Conservation (phyloP, 2,888 invertebrate genomes). For the Amiota communis region DNA sequence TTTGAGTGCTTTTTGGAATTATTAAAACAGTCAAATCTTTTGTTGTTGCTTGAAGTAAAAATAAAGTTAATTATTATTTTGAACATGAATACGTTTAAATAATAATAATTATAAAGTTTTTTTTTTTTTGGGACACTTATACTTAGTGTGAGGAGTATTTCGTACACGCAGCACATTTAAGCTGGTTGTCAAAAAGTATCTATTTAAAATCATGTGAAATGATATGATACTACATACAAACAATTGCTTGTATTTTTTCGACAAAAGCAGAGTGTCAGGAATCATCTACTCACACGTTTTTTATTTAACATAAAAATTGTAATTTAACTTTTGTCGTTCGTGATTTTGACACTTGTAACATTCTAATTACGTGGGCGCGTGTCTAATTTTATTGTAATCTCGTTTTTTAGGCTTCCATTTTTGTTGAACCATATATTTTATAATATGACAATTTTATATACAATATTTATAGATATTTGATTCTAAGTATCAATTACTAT, state of each 20-base stretch:
- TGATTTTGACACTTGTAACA: constrained; percentile 53
- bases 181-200: constrained; percentile 2
- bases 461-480: constrained; percentile 53
- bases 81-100: constrained; percentile 1
- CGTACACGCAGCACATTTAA: constrained; percentile 13
- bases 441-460: constrained; percentile 24
- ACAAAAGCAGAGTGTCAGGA: neutral
- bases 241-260: neutral
- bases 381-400: constrained; percentile 39
- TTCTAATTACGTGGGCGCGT: constrained; percentile 67
- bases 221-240: too few relatives aligned
- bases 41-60: neutral
- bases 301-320: constrained; percentile 1
- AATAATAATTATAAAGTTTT: constrained; percentile 24
- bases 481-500: neutral
- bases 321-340: neutral
- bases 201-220: constrained; percentile 15
- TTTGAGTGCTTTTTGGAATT: too few relatives aligned
- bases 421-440: too few relatives aligned
- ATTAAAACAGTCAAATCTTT: constrained; percentile 16
- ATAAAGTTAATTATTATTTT: constrained; percentile 16
- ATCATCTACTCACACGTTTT: neutral
- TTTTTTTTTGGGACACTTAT: constrained; percentile 15
- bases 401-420: too few relatives aligned
- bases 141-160: neutral